Percentiles rank a stretch among this genome's conserved stretches.
Evolutionary conservation across 1,140 invertebrate genomes (phyloP).

Genomic region (Apolygus lucorum): DNA sequence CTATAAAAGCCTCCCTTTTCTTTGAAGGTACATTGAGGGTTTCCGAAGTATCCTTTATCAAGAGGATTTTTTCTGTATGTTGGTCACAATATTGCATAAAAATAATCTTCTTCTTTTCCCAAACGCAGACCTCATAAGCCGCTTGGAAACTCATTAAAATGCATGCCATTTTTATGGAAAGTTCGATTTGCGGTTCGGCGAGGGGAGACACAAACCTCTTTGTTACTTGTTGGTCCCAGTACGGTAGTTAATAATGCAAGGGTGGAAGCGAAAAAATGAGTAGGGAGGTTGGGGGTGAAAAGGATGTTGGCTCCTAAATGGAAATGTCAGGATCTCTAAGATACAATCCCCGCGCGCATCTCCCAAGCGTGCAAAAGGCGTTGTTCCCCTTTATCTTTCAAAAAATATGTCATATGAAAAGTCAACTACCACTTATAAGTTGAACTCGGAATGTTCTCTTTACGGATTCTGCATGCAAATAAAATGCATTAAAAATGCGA

Average conservation of each 20-base stretch:
- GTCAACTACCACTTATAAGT: too few relatives aligned
- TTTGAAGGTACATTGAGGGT: too few relatives aligned
- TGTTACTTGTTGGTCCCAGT: not conserved
- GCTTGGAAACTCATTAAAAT: conserved; percentile 5
- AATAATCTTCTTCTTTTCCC: too few relatives aligned
- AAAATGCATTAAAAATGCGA: too few relatives aligned
- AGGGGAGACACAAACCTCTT: not conserved
- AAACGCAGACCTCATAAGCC: not conserved
- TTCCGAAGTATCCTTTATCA: too few relatives aligned
- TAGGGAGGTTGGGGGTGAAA: not conserved
- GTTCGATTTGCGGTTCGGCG: not conserved
- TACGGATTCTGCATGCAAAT: too few relatives aligned
- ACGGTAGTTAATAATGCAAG: conserved; percentile 15
- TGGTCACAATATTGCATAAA: too few relatives aligned
- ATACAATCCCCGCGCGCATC: not conserved
- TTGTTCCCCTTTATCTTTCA: not conserved
- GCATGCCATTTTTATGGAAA: conserved; percentile 3
- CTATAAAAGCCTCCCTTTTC: too few relatives aligned
- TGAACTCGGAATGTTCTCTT: too few relatives aligned
- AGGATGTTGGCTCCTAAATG: not conserved
- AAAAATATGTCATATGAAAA: conserved; percentile 4
- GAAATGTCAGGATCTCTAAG: conserved; percentile 10
- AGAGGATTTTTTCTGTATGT: too few relatives aligned
- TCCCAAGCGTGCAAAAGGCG: not conserved
- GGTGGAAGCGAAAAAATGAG: not conserved